These are phyloP conservation scores for Achroia grisella DNA, from an alignment of 1,140 invertebrate genomes.

Conservation along the genomic window DNA sequence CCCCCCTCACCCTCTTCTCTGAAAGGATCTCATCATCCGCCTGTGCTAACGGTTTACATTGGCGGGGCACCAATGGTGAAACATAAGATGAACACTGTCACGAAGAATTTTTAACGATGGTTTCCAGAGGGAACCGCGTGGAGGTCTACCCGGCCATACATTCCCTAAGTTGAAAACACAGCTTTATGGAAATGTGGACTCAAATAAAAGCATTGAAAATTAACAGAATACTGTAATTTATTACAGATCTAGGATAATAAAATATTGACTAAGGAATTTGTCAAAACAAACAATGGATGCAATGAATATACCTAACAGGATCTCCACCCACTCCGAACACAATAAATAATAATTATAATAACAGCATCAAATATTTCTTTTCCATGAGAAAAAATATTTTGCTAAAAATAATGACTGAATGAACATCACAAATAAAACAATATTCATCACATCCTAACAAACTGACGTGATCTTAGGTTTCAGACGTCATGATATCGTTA, in stretches of 20 bases:
- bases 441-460: not conserved
- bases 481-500: not conserved
- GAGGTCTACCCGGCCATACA: no score
- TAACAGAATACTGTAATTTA: conserved; percentile 70
- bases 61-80: no score
- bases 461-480: no score
- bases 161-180: no score
- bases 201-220: conserved; percentile 25
- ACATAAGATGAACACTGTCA: no score
- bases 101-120: no score
- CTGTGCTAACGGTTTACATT: no score
- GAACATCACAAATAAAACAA: conserved; percentile 15
- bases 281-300: conserved; percentile 21
- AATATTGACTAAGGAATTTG: conserved; percentile 32
- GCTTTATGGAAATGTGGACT: no score
- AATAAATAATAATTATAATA: conserved; percentile 3
- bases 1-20: no score
- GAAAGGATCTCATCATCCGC: no score
- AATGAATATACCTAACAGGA: not conserved
- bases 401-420: conserved; percentile 8
- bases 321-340: not conserved
- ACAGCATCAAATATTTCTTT: conserved; percentile 5
- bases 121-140: no score
- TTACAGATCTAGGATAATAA: conserved; percentile 55
- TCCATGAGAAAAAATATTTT: conserved; percentile 19